Evolutionary conservation across 2,888 invertebrate species (phyloP).

Genomic region (Listrodromus nycthemerus): DNA sequence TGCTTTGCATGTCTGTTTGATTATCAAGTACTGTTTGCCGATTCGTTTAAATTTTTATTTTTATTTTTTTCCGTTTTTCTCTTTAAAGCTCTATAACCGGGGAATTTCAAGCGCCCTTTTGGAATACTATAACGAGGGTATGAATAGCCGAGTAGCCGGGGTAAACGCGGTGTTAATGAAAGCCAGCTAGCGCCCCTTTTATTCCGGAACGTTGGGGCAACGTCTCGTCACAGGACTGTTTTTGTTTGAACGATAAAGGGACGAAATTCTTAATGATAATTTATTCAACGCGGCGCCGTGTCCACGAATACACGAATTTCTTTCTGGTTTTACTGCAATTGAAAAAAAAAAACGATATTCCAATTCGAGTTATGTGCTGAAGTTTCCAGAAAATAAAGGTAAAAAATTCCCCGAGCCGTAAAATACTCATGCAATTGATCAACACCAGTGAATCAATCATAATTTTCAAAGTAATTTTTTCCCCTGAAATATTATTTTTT

Average conservation of each 20-base stretch:
- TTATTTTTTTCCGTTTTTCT: not conserved
- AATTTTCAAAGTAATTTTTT: no score
- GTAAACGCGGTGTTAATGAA: constrained; percentile 59
- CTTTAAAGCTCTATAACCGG: constrained; percentile 15
- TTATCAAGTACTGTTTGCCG: not conserved
- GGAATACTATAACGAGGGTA: constrained; percentile 49
- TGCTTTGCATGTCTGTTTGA: constrained; percentile 6
- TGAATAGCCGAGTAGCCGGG: constrained; percentile 68
- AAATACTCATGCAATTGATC: no score
- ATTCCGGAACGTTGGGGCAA: constrained; percentile 41
- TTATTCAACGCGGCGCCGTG: not conserved
- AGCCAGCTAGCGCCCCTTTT: constrained; percentile 54
- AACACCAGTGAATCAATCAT: no score
- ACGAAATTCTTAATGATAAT: constrained; percentile 1
- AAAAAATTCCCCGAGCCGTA: no score
- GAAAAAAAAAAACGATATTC: no score
- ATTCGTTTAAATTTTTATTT: constrained; percentile 8
- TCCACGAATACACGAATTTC: no score
- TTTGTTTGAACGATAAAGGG: not conserved
- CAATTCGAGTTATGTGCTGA: no score
- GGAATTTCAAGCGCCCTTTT: constrained; percentile 43
- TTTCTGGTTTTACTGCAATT: no score
- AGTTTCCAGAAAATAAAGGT: no score
- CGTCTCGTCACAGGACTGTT: not conserved
- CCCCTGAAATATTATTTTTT: no score